Percentiles rank a stretch among this genome's conserved stretches.
Evolutionary conservation across 2,888 invertebrate species (phyloP).

Genomic region (Homarus gammarus): DNA sequence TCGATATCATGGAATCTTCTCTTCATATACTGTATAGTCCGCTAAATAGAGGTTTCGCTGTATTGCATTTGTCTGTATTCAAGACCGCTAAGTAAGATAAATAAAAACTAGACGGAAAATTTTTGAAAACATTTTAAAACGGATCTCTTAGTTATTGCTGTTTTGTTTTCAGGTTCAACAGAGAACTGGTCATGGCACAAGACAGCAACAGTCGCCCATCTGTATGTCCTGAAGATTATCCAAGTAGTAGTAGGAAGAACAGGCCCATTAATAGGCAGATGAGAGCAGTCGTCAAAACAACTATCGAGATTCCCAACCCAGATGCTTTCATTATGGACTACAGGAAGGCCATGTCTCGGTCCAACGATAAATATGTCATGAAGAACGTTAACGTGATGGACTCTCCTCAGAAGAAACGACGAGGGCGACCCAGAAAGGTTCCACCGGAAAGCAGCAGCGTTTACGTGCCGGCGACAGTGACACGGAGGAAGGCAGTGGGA

Average conservation of each 20-base stretch:
- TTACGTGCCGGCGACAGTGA: background rate
- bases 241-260: background rate
- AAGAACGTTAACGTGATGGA: slow-evolving; percentile 32
- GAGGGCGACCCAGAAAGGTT: slow-evolving; percentile 52
- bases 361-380: slow-evolving; percentile 60
- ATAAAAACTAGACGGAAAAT: no score
- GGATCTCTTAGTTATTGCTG: background rate
- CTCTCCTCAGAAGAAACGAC: slow-evolving; percentile 22
- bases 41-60: no score
- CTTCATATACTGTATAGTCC: no score
- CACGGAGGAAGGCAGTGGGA: background rate
- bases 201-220: slow-evolving; percentile 34
- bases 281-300: slow-evolving; percentile 52
- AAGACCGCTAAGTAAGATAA: no score
- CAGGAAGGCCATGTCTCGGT: slow-evolving; percentile 10
- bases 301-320: slow-evolving; percentile 55
- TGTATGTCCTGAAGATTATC: background rate
- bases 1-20: no score
- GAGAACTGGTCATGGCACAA: slow-evolving; percentile 46
- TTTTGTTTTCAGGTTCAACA: slow-evolving; percentile 54
- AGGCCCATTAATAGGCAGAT: slow-evolving; percentile 13
- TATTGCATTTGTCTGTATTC: no score
- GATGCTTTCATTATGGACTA: slow-evolving; percentile 47
- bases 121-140: no score
- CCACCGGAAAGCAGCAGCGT: background rate